Evolutionary conservation across 2,888 invertebrate species (phyloP), one percentile per base, ranked within the genome.

Genomic region (Sminthurinus aureus): DNA sequence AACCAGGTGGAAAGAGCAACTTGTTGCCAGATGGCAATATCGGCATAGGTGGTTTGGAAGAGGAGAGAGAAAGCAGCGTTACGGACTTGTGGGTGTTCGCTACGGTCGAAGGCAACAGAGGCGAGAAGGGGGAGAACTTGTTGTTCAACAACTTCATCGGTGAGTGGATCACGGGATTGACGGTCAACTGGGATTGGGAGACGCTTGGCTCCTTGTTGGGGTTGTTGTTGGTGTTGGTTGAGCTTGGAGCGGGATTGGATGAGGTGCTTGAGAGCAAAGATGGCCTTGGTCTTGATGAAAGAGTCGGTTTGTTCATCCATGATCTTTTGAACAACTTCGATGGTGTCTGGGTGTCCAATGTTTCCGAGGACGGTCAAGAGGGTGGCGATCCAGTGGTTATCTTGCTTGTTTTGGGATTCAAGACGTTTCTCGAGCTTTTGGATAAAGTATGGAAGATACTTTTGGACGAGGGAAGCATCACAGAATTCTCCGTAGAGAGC

Each of bases 1-100:
- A 87, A 86, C 89, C 90, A 90, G n/a, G 90, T 89, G 74, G 88
- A 85, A 66, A 89, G 84, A 20, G 91, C 91, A 18, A 91, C 83
- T 83, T 90, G 89, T 85, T 91, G 89, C 81, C 90, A 87, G 50
- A 90, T 85, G 52, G 89, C 87, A 12, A 89, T 84, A 51, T 89
- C 85, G 6, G 91, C 90, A 18, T 87, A 84, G 52, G 89, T 84
- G 71, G 85, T 84, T 85, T 87, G 87, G 80, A 90, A 79, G 15
- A 90, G 83, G 79, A 89, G 87, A 52, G 89, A 85, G 84, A 90
- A 89, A 22, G 91, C 90, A 13, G 90, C 89, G 80, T 91, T 89
- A 50, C 91, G 89, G 52, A 91, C 89, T 67, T 83, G 81, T 20
- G 87, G 88, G 76, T 88, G 87, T 82, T 90, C 90, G 26, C 86